These are phyloP conservation scores for Sandelia bainsii DNA, from an alignment of 2,797 vertebrate species.

Conservation along the genomic window DNA sequence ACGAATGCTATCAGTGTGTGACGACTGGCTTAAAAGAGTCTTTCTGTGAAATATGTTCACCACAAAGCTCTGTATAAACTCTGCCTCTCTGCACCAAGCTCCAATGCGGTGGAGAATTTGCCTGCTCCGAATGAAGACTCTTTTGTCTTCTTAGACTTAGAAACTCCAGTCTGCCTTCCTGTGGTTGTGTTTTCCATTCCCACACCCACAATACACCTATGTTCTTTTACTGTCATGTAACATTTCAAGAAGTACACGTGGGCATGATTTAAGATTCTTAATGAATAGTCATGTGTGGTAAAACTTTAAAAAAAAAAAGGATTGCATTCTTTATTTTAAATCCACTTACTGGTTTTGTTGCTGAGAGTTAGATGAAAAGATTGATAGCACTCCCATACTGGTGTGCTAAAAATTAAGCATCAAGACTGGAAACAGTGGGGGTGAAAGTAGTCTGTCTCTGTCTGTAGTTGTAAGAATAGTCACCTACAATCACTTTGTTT, in stretches of 20 bases:
- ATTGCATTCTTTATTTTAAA: background rate
- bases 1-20: constrained; percentile 41
- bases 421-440: background rate
- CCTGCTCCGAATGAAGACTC: constrained; percentile 25
- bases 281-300: background rate
- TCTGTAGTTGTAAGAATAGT: background rate
- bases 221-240: constrained; percentile 26
- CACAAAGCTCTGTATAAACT: constrained; percentile 35
- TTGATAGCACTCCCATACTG: background rate
- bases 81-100: constrained; percentile 20
- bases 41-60: constrained; percentile 45
- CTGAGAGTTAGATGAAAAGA: background rate
- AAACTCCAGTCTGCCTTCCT: constrained; percentile 62
- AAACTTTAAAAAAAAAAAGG: background rate
- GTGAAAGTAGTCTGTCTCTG: background rate
- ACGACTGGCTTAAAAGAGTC: constrained; percentile 24
- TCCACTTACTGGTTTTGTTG: background rate
- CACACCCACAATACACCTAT: constrained; percentile 40
- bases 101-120: constrained; percentile 27
- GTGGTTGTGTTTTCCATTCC: constrained; percentile 69
- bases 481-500: background rate
- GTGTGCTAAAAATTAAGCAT: background rate
- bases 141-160: constrained; percentile 37
- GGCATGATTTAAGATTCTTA: constrained; percentile 8
- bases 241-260: constrained; percentile 13